Base-by-base conservation (phyloP, 2,888 invertebrate species). In the Acrobasis suavella region DNA sequence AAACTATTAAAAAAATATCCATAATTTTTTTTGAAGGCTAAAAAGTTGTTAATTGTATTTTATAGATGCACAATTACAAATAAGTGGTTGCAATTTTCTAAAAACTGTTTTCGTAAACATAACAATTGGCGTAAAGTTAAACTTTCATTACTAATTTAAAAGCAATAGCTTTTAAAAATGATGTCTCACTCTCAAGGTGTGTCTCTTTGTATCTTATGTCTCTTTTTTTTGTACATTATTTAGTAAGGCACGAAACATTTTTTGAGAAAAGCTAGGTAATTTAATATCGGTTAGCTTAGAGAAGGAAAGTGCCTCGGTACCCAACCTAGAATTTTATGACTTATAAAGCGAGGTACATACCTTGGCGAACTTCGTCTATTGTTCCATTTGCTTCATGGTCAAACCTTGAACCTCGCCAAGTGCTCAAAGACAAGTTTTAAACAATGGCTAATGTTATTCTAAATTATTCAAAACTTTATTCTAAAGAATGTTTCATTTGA, bases 261-360 rank as follows among this genome's bases (percentile, higher is more conserved):
- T 14, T 5, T n/a, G 12, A 46, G n/a, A 46, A 46, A n/a, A n/a
- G n/a, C n/a, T 14, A 14, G 46, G 46, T 46, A 14, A 3, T 46
- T 46, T 14, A 14, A n/a, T 38, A n/a, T 32, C 2, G 38, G 15
- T 15, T 56, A 56, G 38, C 5, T 10, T 5, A 46, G 46, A 46
- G 46, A 38, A 55, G 32, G 55, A 55, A 55, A 38, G 39, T 37
- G 3, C n/a, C 9, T 56, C 22, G 52, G 9, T n/a, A 6, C 22
- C 15, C 37, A 38, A 58, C 49, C 58, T 58, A 58, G n/a, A 58
- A 49, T 58, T 22, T 49, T 46, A 58, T 58, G 54, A 54, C 54
- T n/a, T 58, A 58, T 49, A 49, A 58, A 49, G 16, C 15, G 3
- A 12, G 10, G 14, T 22, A 14, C 58, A n/a, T 58, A 14, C 22